A percentile compares a stretch with the other conserved stretches of the same genome.
Evolutionary conservation across 2,113 vertebrate genomes (phyloP).

Genomic region (Baryphthengus martii): DNA sequence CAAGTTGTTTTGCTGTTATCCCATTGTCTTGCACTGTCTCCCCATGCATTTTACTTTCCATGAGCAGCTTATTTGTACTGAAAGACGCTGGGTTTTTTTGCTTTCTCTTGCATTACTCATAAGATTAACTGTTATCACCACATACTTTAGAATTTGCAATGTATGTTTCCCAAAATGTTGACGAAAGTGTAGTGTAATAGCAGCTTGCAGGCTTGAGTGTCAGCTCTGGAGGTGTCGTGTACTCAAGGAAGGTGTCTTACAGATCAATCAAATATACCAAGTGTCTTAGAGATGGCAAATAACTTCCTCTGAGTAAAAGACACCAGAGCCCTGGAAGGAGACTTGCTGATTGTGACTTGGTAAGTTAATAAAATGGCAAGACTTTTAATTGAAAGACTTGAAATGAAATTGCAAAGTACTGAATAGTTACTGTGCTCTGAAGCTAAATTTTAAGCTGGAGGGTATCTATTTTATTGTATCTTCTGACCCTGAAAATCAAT

Average conservation of each 20-base stretch:
- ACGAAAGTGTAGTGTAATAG: not conserved
- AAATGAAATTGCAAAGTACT: not conserved
- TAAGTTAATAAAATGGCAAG: not conserved
- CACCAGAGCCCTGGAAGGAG: not conserved
- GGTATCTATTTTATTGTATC: not conserved
- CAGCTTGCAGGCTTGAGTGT: not conserved
- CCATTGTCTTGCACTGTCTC: not conserved
- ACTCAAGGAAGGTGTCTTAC: not conserved
- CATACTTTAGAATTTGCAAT: not conserved
- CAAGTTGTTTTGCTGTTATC: not conserved
- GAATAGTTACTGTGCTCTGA: not conserved
- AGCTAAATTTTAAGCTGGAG: not conserved
- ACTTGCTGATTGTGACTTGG: not conserved
- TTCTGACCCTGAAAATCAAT: not conserved
- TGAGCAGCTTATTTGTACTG: not conserved
- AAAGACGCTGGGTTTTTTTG: not conserved
- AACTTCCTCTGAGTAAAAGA: not conserved
- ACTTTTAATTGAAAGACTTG: not conserved
- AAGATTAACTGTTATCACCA: not conserved
- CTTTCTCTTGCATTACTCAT: not conserved
- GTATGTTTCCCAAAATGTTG: not conserved
- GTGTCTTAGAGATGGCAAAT: not conserved
- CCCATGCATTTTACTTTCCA: not conserved
- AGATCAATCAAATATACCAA: not conserved
- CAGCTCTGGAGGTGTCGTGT: rapidly evolving